Base-by-base conservation (phyloP, 2,888 invertebrate species). In the Platycheirus albimanus region DNA sequence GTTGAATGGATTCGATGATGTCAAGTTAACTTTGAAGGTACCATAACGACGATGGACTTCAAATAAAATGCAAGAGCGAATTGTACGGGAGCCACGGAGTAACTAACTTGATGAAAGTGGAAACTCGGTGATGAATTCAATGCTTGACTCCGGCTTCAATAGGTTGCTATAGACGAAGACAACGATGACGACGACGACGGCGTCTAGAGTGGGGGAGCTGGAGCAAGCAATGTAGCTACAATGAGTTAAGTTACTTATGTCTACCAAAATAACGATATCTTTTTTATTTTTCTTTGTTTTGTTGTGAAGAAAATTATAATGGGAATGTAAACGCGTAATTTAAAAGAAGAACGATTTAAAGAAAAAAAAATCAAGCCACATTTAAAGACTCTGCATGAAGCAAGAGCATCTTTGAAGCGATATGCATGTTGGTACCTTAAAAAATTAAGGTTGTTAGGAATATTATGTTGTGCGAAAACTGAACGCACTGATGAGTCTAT, bases 21-120 rank as follows among this genome's bases (percentile, higher is more conserved):
- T 45, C 45, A 61, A 61, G 30, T 52, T 33, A 47, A 58, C 56
- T 69, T 30, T 6, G 8, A 67, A 20, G 67, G 41, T 67, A 69
- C 64, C 41, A n/a, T 5, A 17, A 63, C 33, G 47, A 43, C 51
- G 52, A 56, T 69, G 51, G 58, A 61, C 47, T 49, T 67, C 19
- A 20, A 30, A 45, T 19, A 56, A 58, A 58, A 58, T 61, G 33
- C 58, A 77, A 83, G 63, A 83, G 77, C 74, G 83, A 78, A 64
- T 72, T 74, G 72, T 58, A 74, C 72, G 83, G 72, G 72, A 78
- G 83, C 74, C 78, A 74, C 83, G 77, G 74, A 83, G 78, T 83
- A 72, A 83, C 83, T 83, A 58, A 63, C 63, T 63, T 36, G 83
- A 83, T 83, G 83, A 83, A 83, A 83, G 83, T 83, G 67, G 72